A percentile compares a stretch with the other conserved stretches of the same genome.
These are phyloP conservation scores for Cochlearius cochlearius DNA, from an alignment of 2,113 vertebrate genomes.

Conservation along the genomic window DNA sequence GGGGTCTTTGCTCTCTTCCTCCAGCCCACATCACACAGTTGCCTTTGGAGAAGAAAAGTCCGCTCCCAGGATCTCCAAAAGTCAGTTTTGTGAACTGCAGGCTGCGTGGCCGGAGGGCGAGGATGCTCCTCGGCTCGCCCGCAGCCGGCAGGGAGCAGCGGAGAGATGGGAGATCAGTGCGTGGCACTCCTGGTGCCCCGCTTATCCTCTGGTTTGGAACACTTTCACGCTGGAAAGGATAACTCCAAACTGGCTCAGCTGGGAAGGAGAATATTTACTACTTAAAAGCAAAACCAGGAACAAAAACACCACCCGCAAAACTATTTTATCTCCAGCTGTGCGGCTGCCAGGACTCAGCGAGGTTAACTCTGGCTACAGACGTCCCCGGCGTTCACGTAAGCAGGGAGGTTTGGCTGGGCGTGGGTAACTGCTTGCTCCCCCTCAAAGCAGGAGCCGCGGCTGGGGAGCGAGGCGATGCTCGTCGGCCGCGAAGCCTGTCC, in stretches of 20 bases:
- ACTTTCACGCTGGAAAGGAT: neutral
- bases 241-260: neutral
- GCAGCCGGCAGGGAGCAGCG: fast-evolving
- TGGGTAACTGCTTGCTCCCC: neutral
- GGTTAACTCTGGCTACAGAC: neutral
- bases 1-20: neutral
- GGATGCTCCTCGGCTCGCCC: neutral
- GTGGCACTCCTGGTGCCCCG: fast-evolving
- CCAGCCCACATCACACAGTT: neutral
- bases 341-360: neutral
- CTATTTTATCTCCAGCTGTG: neutral
- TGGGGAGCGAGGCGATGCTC: neutral
- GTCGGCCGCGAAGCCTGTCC: neutral
- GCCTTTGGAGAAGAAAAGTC: neutral
- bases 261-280: neutral
- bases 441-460: neutral
- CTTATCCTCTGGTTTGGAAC: neutral
- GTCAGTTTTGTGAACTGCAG: neutral
- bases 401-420: neutral
- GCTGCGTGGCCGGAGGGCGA: neutral
- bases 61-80: neutral
- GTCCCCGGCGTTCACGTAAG: fast-evolving
- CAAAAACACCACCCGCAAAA: neutral
- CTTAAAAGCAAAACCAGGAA: neutral
- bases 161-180: neutral